phyloP scores from a whole-genome alignment of 2,113 vertebrate species.

The human region GRCh38 chr18:6450001-6450500 shows the following conservation, averaged over 20 bases:
- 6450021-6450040: background rate
- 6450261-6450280: background rate
- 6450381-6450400: no score
- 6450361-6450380: no score
- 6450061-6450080: background rate
- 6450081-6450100: background rate
- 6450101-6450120: background rate
- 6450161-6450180: background rate
- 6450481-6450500: no score
- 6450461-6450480: no score
- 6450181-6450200: background rate
- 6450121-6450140: slow-evolving; percentile 5
- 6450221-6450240: background rate
- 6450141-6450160: slow-evolving; percentile 34
- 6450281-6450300: background rate
- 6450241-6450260: background rate
- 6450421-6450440: no score
- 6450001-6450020: background rate
- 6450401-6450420: no score
- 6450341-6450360: no score
- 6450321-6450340: no score
- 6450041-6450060: slow-evolving; percentile 46
- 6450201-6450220: background rate
- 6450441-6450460: no score
- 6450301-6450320: background rate